Evolutionary conservation across 2,888 invertebrate genomes (phyloP).

Genomic region (Antheraea yamamai): DNA sequence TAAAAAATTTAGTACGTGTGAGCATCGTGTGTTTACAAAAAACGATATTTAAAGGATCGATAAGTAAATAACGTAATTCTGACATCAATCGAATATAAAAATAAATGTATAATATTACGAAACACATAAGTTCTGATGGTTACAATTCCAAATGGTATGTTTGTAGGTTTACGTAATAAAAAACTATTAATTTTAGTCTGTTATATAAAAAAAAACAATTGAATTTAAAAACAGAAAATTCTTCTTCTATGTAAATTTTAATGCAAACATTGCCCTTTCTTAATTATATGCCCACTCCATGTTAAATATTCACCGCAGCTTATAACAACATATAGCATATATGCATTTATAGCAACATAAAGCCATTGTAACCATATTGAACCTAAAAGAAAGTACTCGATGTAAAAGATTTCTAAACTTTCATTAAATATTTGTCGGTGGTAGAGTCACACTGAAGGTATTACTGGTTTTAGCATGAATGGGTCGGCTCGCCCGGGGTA

Average conservation of each 20-base stretch:
- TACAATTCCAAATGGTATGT: not conserved
- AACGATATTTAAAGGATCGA: conserved; percentile 30
- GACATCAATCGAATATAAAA: conserved; percentile 23
- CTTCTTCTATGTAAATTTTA: not conserved
- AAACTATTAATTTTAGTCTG: not conserved
- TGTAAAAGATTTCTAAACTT: not conserved
- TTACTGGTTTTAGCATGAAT: too few relatives aligned
- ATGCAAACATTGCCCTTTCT: too few relatives aligned
- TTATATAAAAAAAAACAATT: not conserved
- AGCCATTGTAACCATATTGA: not conserved
- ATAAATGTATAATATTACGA: not conserved
- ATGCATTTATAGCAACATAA: too few relatives aligned
- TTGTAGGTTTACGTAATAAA: not conserved
- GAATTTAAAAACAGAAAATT: not conserved
- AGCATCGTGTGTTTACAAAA: conserved; percentile 30
- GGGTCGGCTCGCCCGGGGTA: too few relatives aligned
- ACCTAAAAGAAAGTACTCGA: not conserved
- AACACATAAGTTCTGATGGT: not conserved
- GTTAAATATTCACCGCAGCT: too few relatives aligned
- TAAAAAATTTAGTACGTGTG: not conserved
- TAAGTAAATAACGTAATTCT: conserved; percentile 31
- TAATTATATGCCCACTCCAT: too few relatives aligned
- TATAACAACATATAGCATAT: too few relatives aligned
- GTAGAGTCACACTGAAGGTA: too few relatives aligned
- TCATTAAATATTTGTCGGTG: not conserved